Evolutionary conservation across 2,113 vertebrate species (phyloP).

Genomic region (Oceanites oceanicus): DNA sequence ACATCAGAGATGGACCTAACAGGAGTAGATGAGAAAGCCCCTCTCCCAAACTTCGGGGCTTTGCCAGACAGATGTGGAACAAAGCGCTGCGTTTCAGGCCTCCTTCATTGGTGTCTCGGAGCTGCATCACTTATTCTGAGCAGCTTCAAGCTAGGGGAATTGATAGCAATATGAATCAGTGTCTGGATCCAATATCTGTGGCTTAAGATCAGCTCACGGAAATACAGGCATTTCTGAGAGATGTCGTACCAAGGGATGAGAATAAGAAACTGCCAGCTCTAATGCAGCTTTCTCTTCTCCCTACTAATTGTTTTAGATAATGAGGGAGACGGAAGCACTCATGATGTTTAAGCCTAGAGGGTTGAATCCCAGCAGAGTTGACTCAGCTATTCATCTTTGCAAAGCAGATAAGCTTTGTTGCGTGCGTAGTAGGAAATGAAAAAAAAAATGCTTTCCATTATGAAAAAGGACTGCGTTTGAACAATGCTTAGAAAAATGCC

Average conservation of each 20-base stretch:
- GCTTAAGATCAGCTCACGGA: background rate
- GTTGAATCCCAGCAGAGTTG: constrained; percentile 11
- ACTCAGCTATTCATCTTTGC: constrained; percentile 25
- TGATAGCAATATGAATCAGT: background rate
- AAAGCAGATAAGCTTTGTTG: background rate
- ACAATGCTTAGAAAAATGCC: background rate
- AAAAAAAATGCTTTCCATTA: background rate
- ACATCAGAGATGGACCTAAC: background rate
- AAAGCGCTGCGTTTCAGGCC: background rate
- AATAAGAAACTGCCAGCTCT: constrained; percentile 6
- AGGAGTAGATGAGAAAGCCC: background rate
- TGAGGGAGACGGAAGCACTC: constrained; percentile 16
- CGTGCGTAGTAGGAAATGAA: background rate
- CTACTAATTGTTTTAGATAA: constrained; percentile 38
- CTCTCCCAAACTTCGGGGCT: background rate
- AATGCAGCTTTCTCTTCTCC: constrained; percentile 11
- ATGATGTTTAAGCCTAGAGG: background rate
- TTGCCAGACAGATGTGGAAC: background rate
- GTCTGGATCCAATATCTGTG: background rate
- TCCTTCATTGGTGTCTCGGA: background rate
- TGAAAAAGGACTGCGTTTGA: background rate
- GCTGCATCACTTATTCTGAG: background rate
- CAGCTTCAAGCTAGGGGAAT: background rate
- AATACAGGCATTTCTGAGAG: background rate
- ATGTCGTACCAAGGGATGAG: background rate